These are phyloP conservation scores for Nebria ingens DNA, from an alignment of 1,140 invertebrate species.

Conservation along the genomic window DNA sequence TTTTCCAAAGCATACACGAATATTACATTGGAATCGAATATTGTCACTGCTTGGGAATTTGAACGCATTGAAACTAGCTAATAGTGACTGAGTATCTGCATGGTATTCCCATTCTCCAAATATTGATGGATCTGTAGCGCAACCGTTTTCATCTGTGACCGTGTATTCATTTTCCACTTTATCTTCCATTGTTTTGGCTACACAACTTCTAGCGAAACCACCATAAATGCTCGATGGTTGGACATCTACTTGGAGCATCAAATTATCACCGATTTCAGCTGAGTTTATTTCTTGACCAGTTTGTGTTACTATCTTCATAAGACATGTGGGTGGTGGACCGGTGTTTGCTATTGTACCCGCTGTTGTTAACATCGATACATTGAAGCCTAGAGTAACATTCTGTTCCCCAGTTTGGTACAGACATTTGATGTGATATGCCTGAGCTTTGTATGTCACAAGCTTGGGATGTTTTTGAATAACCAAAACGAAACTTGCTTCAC, in stretches of 20 bases:
- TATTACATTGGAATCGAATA: constrained; percentile 92
- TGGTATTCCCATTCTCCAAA: constrained; percentile 90
- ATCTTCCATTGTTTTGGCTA: constrained; percentile 85
- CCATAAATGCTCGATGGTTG: constrained; percentile 88
- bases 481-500: constrained; percentile 81
- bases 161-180: constrained; percentile 82
- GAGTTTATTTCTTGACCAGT: constrained; percentile 80
- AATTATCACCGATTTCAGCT: constrained; percentile 85
- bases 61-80: constrained; percentile 87
- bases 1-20: constrained; percentile 87
- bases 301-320: constrained; percentile 83
- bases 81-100: constrained; percentile 66
- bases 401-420: constrained; percentile 89
- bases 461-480: constrained; percentile 94
- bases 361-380: constrained; percentile 90
- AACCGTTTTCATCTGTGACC: constrained; percentile 89
- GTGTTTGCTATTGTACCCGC: constrained; percentile 92
- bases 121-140: constrained; percentile 82
- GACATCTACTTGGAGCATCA: constrained; percentile 87
- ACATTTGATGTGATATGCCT: constrained; percentile 91
- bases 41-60: constrained; percentile 93
- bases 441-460: constrained; percentile 86
- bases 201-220: constrained; percentile 84
- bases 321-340: constrained; percentile 83
- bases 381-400: constrained; percentile 86